A percentile compares a stretch with the other conserved stretches of the same genome.
Evolutionary conservation across 2,888 invertebrate genomes (phyloP).

Genomic region (Athrips mouffetella): DNA sequence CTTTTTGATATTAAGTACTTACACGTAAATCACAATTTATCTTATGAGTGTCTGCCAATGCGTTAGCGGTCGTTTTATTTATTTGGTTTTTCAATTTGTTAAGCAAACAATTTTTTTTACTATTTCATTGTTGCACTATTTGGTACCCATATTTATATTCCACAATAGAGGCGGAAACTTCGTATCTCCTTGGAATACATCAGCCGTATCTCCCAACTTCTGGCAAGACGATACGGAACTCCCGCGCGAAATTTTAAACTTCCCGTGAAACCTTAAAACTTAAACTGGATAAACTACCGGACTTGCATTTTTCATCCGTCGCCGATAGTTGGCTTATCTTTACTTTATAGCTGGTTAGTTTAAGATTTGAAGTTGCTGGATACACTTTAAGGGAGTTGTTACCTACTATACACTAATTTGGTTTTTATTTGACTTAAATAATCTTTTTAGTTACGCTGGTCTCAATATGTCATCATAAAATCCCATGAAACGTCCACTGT

Average conservation of each 20-base stretch:
- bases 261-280: too few relatives aligned
- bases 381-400: background rate
- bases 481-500: too few relatives aligned
- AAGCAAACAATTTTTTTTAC: background rate
- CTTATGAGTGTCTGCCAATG: too few relatives aligned
- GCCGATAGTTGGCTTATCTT: background rate
- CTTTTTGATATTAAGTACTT: too few relatives aligned
- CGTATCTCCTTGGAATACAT: slow-evolving; percentile 6
- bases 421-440: too few relatives aligned
- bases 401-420: background rate
- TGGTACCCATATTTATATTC: background rate
- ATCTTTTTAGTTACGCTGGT: too few relatives aligned
- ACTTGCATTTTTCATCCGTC: slow-evolving; percentile 21
- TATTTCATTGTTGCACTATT: background rate
- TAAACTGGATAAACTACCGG: slow-evolving; percentile 2
- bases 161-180: slow-evolving; percentile 1
- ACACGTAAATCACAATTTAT: too few relatives aligned
- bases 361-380: background rate
- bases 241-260: slow-evolving; percentile 21
- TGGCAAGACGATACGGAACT: slow-evolving; percentile 9
- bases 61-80: too few relatives aligned
- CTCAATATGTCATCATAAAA: too few relatives aligned
- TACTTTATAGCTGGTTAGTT: background rate
- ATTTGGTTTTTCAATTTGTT: too few relatives aligned
- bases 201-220: slow-evolving; percentile 6